Conservation (phyloP, 2,113 vertebrate species). For the Gnathochromis pfefferi region DNA sequence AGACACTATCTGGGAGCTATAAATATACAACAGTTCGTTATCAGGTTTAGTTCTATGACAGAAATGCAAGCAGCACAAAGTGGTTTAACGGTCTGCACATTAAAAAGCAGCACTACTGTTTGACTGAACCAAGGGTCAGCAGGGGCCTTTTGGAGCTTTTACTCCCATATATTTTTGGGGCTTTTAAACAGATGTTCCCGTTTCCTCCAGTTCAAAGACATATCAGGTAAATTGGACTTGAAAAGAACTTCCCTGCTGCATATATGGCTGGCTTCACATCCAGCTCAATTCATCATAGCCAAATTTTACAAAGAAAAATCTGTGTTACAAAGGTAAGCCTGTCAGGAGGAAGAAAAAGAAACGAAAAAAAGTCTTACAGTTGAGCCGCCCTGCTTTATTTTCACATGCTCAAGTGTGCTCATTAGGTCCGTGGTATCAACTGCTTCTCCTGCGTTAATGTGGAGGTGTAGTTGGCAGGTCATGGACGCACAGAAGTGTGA, state of each 20-base stretch:
- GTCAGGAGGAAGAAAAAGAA: not conserved
- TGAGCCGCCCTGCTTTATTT: not conserved
- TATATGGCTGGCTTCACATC: not conserved
- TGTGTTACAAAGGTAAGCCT: not conserved
- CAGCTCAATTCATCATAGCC: not conserved
- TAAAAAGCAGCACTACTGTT: not conserved
- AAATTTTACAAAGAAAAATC: not conserved
- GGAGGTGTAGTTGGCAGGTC: not conserved
- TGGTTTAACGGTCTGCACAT: not conserved
- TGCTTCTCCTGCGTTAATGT: not conserved
- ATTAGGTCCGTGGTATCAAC: not conserved
- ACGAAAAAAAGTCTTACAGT: not conserved
- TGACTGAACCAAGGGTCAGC: not conserved
- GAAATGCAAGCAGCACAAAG: not conserved
- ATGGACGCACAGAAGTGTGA: not conserved
- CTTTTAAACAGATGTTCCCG: not conserved
- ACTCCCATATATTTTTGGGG: not conserved
- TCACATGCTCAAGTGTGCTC: not conserved
- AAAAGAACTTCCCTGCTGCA: conserved; percentile 1
- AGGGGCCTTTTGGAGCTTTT: not conserved
- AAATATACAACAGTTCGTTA: not conserved
- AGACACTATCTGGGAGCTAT: not conserved
- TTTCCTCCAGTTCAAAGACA: not conserved
- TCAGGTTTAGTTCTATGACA: not conserved
- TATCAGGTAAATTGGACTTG: not conserved